Base-by-base conservation (phyloP, 2,797 vertebrate species). In the Myotis pilosus region DNA sequence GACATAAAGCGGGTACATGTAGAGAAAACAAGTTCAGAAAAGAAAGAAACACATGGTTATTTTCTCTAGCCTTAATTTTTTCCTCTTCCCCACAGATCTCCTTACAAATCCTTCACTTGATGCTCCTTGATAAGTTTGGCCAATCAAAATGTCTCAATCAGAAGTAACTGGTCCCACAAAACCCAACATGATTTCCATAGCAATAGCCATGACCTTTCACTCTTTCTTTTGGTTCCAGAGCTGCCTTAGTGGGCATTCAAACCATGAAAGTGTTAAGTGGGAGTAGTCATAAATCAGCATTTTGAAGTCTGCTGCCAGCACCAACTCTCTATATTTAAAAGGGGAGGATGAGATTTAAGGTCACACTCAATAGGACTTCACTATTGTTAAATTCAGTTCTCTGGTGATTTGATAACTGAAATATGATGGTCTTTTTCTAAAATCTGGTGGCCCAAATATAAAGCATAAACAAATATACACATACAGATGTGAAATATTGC, bases 221-320 rank as follows among this genome's bases (percentile, higher is more conserved):
- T 76, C 33, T 87, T 30, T 38, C 57, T 74, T 91, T 87, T 83
- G 25, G 55, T 96, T 96, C 53, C 86, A 96, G 92, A 87, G 30
- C 51, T 95, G 55, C 92, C 76, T 92, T 81, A 87, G 64, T 92
- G 80, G 69, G 85, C 90, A 69, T 72, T 96, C 72, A 94, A 94
- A 89, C 92, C 86, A 94, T 94, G 68, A 89, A 96, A 74, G 72
- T 95, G 66, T 80, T 95, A 96, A 96, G 92, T 85, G 83, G 57
- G 20, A 68, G 36, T 41, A 66, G 22, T 89, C 84, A 88, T 92
- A 96, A 96, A 85, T 92, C 94, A 95, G 38, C 62, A 82, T 96
- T 94, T 92, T 95, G 94, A 95, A 94, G 74, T 91, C 87, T 66
- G 28, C 36, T 89, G 57, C 93, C 78, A 92, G 47, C 72, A 68